These are phyloP conservation scores for Accipiter cooperii DNA, from an alignment of 2,113 vertebrate species.

Conservation along the genomic window DNA sequence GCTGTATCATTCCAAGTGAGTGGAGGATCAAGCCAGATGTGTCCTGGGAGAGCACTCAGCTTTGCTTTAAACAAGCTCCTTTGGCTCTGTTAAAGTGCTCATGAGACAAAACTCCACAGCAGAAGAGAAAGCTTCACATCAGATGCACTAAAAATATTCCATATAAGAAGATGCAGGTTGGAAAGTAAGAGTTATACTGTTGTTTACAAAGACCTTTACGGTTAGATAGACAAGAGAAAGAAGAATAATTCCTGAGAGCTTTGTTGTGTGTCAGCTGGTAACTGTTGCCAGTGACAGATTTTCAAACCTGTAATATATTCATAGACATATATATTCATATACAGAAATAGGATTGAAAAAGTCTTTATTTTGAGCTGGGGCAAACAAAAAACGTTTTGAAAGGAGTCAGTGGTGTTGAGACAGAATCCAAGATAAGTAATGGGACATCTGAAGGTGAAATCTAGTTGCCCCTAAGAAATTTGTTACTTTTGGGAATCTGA, in stretches of 20 bases:
- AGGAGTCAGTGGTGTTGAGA: not conserved
- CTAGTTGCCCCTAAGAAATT: not conserved
- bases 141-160: not conserved
- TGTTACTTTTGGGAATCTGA: not conserved
- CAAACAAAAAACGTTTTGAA: not conserved
- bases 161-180: not conserved
- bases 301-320: not conserved
- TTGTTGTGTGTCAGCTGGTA: not conserved
- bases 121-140: not conserved
- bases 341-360: not conserved
- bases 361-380: not conserved
- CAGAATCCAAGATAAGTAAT: not conserved
- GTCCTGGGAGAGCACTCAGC: not conserved
- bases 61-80: not conserved
- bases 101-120: not conserved
- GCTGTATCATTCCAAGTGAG: not conserved
- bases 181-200: not conserved
- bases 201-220: not conserved
- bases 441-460: not conserved
- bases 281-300: not conserved
- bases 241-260: not conserved
- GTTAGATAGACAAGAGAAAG: not conserved
- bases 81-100: not conserved
- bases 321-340: not conserved
- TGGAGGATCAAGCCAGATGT: not conserved